phyloP scores from a whole-genome alignment of 1,140 invertebrate genomes.

The Neotoxoptera formosana region DNA sequence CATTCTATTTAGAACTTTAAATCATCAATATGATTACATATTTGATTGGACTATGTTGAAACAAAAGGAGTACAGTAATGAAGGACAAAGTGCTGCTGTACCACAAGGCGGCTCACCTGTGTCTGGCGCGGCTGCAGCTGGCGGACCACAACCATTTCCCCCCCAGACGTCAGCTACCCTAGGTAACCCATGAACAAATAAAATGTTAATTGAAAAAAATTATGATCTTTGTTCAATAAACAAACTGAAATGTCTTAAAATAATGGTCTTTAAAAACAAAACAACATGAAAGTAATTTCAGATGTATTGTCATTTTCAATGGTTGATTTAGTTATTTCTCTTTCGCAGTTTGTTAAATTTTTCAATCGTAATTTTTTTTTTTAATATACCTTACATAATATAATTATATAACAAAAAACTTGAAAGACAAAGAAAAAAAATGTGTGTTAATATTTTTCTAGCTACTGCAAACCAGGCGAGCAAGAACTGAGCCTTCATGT shows the following conservation, averaged over 20 bases:
- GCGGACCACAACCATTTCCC: constrained; percentile 52
- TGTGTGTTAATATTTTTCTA: constrained; percentile 56
- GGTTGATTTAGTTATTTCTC: neutral
- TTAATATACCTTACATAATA: neutral
- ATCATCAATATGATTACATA: constrained; percentile 99
- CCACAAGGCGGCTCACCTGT: constrained; percentile 54
- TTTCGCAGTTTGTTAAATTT: constrained; percentile 24
- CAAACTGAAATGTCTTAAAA: neutral
- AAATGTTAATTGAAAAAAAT: constrained; percentile 36
- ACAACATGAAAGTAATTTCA: neutral
- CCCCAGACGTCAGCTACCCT: constrained; percentile 47
- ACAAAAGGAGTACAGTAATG: constrained; percentile 71
- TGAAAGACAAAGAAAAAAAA: constrained; percentile 17
- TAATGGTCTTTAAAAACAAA: neutral
- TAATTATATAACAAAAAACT: neutral
- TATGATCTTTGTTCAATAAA: constrained; percentile 36
- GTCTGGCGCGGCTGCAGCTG: constrained; percentile 42
- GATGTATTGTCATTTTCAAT: neutral
- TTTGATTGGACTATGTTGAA: constrained; percentile 99
- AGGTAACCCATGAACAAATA: constrained; percentile 38
- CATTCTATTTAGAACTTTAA: constrained; percentile 98
- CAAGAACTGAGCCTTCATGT: constrained; percentile 57
- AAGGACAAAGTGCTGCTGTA: constrained; percentile 53
- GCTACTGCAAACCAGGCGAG: constrained; percentile 56
- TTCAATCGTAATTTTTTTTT: constrained; percentile 54